phyloP scores from a whole-genome alignment of 2,888 invertebrate species.

The Elysia crispata region DNA sequence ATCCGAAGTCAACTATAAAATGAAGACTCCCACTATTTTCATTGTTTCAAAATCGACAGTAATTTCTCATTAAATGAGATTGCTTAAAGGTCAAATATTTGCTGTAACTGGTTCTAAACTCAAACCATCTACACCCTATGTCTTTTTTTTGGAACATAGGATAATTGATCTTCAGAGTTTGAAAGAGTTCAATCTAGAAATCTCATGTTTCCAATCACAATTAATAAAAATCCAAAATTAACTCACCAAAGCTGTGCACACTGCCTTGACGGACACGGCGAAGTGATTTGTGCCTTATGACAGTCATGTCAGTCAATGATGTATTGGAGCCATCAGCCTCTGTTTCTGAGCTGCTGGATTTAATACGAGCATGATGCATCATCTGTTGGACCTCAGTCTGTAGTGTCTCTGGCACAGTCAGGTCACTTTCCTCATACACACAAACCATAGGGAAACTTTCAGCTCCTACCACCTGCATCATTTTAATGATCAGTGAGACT shows the following conservation, averaged over 20 bases:
- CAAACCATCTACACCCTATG: too few relatives aligned
- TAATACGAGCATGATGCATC: slow-evolving; percentile 65
- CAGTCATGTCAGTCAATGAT: slow-evolving; percentile 77
- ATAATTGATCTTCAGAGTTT: too few relatives aligned
- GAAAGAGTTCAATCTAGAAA: too few relatives aligned
- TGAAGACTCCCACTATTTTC: too few relatives aligned
- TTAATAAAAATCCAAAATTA: not conserved
- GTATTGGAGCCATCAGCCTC: slow-evolving; percentile 74
- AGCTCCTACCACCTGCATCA: slow-evolving; percentile 71
- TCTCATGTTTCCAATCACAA: not conserved
- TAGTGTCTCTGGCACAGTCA: slow-evolving; percentile 70
- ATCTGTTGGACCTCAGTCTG: slow-evolving; percentile 73
- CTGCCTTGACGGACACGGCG: slow-evolving; percentile 67
- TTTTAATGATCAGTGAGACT: too few relatives aligned
- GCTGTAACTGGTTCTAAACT: too few relatives aligned
- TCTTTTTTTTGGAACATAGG: too few relatives aligned
- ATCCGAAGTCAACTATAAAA: too few relatives aligned
- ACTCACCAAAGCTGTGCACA: slow-evolving; percentile 73
- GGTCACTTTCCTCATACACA: slow-evolving; percentile 69
- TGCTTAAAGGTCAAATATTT: too few relatives aligned
- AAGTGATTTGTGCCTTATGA: slow-evolving; percentile 69
- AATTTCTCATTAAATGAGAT: too few relatives aligned
- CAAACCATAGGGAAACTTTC: slow-evolving; percentile 74
- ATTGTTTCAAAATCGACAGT: too few relatives aligned
- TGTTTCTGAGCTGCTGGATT: slow-evolving; percentile 74